Base-by-base conservation (phyloP, 1,140 invertebrate species). In the Chionoecetes opilio region DNA sequence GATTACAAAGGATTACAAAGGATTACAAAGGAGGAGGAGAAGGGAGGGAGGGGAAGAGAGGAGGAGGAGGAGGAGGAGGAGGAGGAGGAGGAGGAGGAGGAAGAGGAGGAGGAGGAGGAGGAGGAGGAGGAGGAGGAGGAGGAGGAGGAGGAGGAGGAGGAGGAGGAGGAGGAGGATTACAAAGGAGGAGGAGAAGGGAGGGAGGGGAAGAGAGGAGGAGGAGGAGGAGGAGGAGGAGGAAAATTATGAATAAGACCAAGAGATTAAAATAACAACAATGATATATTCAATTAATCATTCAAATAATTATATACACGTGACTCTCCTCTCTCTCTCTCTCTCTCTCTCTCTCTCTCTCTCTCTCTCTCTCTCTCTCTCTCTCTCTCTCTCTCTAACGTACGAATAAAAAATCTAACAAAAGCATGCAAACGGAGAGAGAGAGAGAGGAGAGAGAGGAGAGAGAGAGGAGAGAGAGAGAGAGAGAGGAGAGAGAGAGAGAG, bases 91-190 rank as follows among this genome's bases (percentile, higher is more conserved):
- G 84, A 82, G 6, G 35, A 34, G 26, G 35, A 34, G 35, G 8
- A 84, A 0, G 75, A n/a, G 0, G 75, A 82, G 35, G 91, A 75
- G 26, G 2, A 82, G 21, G 32, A 82, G 82, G 29, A 82, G 31
- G 63, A 82, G 34, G 35, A 85, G n/a, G 34, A 84, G 31, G 35
- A 53, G 41, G 41, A 91, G 29, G 89, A 91, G n/a, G 35, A 91
- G 3, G 35, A 41, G 2, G n/a, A 14, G 2, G n/a, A 46, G n/a
- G 35, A 91, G 38, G 35, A 41, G 41, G 88, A 21, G n/a, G 32
- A 17, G 35, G 21, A 35, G 26, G 29, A 37, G 2, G 32, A 26
- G 26, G 32, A 26, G 35, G 32, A 82, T 21, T 9, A 32, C 8
- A 35, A 14, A 29, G 17, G 37, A 9, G 31, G 29, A n/a, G 31